phyloP scores from a whole-genome alignment of 2,888 invertebrate genomes.

The Physocephala rufipes region DNA sequence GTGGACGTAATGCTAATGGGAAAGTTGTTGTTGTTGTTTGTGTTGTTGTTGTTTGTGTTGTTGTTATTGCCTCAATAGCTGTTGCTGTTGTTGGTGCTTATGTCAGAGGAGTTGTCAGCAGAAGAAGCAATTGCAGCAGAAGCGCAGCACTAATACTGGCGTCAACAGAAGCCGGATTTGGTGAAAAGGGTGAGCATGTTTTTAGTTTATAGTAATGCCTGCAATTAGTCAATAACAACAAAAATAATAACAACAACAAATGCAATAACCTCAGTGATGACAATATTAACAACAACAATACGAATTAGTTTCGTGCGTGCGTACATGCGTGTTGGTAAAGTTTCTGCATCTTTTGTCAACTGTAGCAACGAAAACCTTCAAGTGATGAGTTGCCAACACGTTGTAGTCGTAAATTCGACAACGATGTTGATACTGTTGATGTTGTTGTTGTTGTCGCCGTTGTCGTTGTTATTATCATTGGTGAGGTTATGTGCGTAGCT shows the following conservation, averaged over 20 bases:
- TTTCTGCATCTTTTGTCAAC: constrained; percentile 9
- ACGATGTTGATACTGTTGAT: not conserved
- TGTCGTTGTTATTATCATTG: not conserved
- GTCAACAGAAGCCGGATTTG: not conserved
- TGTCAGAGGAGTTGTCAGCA: constrained; percentile 13
- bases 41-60: too few species aligned
- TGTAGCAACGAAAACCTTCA: constrained; percentile 17
- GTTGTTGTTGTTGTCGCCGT: not conserved
- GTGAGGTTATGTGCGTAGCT: too few species aligned
- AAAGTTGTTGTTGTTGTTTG: too few species aligned
- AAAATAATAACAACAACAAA: constrained; percentile 5
- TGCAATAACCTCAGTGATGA: not conserved
- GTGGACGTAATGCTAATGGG: too few species aligned
- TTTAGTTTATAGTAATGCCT: not conserved
- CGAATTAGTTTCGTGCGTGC: constrained; percentile 8
- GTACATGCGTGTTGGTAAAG: constrained; percentile 6
- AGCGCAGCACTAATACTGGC: not conserved
- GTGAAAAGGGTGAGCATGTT: not conserved
- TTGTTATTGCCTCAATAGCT: too few species aligned
- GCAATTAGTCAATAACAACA: not conserved
- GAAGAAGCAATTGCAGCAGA: not conserved
- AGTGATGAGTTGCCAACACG: constrained; percentile 28
- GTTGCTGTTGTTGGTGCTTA: not conserved
- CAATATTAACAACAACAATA: constrained; percentile 22
- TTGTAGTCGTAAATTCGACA: constrained; percentile 5